Conservation (phyloP, 1,140 invertebrate species). For the Samia ricini region DNA sequence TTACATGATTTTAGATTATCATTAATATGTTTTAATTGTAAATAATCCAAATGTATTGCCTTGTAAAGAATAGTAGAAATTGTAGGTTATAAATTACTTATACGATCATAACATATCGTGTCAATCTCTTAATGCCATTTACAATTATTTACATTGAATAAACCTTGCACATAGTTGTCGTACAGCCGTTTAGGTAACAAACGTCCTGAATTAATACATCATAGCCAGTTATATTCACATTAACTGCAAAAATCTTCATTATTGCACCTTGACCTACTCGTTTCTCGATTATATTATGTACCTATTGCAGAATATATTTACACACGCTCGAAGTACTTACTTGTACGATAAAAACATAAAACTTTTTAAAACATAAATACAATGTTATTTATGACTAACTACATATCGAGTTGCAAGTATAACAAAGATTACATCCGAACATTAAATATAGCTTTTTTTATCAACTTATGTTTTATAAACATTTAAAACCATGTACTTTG, state of each 20-base stretch:
- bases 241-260: conserved; percentile 37
- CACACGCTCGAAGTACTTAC: background rate
- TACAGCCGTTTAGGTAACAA: conserved; percentile 12
- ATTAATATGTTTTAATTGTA: no score
- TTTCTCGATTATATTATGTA: background rate
- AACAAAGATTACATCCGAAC: background rate
- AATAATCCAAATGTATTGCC: no score
- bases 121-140: no score
- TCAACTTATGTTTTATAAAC: no score
- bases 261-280: conserved; percentile 34
- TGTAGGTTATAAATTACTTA: no score
- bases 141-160: no score
- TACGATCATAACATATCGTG: no score
- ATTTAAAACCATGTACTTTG: no score
- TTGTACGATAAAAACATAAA: background rate
- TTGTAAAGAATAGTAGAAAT: no score
- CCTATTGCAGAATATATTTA: background rate
- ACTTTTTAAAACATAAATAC: background rate
- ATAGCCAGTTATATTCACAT: conserved; percentile 24
- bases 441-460: background rate
- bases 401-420: background rate
- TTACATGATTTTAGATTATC: no score
- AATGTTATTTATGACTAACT: background rate
- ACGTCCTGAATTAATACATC: conserved; percentile 28
- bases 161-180: background rate